phyloP scores from a whole-genome alignment of 2,797 vertebrate genomes.

The Dicrostonyx torquatus region DNA sequence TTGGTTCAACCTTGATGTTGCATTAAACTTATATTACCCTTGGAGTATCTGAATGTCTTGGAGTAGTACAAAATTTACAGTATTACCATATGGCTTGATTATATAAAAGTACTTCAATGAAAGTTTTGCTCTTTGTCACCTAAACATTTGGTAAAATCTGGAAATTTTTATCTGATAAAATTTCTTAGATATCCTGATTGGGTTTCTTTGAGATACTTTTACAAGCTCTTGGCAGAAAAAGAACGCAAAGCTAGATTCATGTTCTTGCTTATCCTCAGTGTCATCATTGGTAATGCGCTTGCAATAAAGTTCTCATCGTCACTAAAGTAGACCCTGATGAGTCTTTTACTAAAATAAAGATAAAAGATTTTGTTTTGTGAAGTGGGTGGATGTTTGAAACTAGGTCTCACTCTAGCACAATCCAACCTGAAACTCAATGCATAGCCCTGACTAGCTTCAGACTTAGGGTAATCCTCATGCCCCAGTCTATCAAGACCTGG shows the following conservation, averaged over 20 bases:
- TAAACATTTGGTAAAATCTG: conserved; percentile 49
- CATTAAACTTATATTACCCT: neutral
- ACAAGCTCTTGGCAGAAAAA: conserved; percentile 42
- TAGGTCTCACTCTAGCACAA: neutral
- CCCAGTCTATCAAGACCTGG: neutral
- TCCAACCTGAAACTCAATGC: neutral
- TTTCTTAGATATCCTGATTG: neutral
- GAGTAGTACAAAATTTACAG: neutral
- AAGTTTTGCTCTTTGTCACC: conserved; percentile 44
- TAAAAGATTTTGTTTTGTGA: neutral
- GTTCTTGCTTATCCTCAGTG: conserved; percentile 28
- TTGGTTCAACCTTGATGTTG: neutral
- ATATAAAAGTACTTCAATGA: conserved; percentile 44
- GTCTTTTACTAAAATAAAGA: conserved; percentile 44
- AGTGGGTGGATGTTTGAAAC: neutral
- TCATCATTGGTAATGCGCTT: conserved; percentile 9
- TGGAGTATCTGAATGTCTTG: conserved; percentile 47
- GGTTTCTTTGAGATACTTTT: conserved; percentile 53
- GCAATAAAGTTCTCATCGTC: conserved; percentile 44
- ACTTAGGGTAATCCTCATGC: neutral
- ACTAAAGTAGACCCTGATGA: conserved; percentile 30
- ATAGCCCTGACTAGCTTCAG: neutral
- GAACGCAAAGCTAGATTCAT: neutral
- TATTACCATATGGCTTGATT: conserved; percentile 50
- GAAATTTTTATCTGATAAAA: conserved; percentile 35